Base-by-base conservation (phyloP, 2,797 vertebrate genomes). In the Pteronotus mesoamericanus region DNA sequence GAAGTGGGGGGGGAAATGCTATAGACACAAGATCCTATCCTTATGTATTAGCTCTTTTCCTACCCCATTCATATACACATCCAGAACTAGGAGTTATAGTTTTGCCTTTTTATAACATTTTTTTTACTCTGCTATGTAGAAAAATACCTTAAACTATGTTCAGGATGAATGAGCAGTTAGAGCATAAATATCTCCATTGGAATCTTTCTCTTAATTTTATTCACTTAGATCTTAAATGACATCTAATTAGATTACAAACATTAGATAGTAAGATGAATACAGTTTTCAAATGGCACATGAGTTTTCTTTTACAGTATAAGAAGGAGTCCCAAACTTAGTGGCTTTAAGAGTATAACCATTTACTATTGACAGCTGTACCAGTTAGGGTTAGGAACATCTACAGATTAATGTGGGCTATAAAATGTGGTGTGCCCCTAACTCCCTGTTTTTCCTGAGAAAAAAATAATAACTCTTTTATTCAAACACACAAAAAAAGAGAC, bases 401-500 rank as follows among this genome's bases (percentile, higher is more conserved):
- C 80, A 86, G 42, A 39, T 82, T 92, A 78, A 78, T 86, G 71
- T 94, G 82, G 90, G 94, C 93, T 97, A 79, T 95, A 90, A 96
- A 95, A 89, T 80, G 53, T 44, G 94, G 93, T 90, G 90, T 97
- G 92, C 80, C 93, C 93, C 89, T 94, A 88, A 97, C 86, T 97
- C 97, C 80, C 87, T 96, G 95, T 94, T 96, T 96, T 96, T 93
- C 77, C 96, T 91, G 86, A 94, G 78, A 46, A 95, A 85, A 94
- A 74, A 91, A 89, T 89, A 96, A 95, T 96, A 94, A 94, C 96
- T 84, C 78, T 94, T 96, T 94, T 88, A 87, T 88, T 92, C 89
- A 97, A 97, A 97, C 96, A 1, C 75, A 96, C n/a, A n/a, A n/a
- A n/a, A n/a, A n/a, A n/a, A n/a, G n/a, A n/a, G n/a, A n/a, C n/a